Evolutionary conservation across 2,888 invertebrate genomes (phyloP).

Genomic region (Pammene aurita): DNA sequence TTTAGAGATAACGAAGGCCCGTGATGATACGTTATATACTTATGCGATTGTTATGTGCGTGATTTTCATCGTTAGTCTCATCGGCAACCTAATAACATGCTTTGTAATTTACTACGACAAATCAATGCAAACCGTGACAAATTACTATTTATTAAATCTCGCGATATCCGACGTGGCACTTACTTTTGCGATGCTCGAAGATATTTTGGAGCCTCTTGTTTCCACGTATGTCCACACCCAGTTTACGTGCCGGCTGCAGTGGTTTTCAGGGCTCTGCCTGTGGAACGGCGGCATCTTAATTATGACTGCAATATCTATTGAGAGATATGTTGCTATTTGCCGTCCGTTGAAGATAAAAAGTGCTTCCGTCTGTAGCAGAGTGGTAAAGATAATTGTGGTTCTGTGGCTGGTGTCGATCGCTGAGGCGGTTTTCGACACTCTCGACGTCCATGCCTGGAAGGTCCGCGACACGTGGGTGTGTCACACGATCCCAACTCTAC

Average conservation of each 20-base stretch:
- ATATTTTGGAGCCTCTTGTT: constrained; percentile 19
- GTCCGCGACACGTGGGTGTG: constrained; percentile 45
- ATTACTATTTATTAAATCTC: constrained; percentile 40
- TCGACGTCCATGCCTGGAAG: constrained; percentile 45
- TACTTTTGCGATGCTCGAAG: constrained; percentile 27
- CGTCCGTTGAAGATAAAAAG: constrained; percentile 11
- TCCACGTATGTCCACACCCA: constrained; percentile 13
- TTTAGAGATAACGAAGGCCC: constrained; percentile 4
- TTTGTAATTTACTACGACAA: constrained; percentile 47
- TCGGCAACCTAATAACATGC: constrained; percentile 52
- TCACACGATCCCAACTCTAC: constrained; percentile 37
- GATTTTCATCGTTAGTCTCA: constrained; percentile 31
- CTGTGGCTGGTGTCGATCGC: constrained; percentile 48
- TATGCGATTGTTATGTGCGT: constrained; percentile 12
- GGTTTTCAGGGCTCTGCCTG: constrained; percentile 25
- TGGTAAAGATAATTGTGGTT: constrained; percentile 38
- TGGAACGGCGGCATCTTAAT: constrained; percentile 26
- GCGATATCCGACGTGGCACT: constrained; percentile 38
- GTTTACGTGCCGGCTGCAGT: constrained; percentile 18
- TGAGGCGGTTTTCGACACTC: constrained; percentile 47
- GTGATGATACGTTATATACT: neutral
- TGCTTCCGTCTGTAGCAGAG: constrained; percentile 6
- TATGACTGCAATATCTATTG: constrained; percentile 40
- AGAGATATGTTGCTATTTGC: constrained; percentile 45
- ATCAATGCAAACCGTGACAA: constrained; percentile 40